Base-by-base conservation (phyloP, 2,888 invertebrate species). In the Harmothoe impar region DNA sequence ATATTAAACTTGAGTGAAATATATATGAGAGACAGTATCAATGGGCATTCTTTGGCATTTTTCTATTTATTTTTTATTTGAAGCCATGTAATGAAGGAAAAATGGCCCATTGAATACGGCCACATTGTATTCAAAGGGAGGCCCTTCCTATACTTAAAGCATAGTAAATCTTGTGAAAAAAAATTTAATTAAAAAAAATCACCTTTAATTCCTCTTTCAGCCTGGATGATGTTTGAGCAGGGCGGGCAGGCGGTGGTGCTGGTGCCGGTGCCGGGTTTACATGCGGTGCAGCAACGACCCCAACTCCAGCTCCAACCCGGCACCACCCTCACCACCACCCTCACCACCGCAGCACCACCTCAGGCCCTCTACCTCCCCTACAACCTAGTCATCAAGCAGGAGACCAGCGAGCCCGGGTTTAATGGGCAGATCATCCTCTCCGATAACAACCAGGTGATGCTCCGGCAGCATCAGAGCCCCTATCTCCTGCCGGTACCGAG, bases 371-470 rank as follows among this genome's bases (percentile, higher is more conserved):
- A 72, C 72, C 29, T 72, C 29, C 72, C 72, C 1, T 72, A 29
- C 25, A 29, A 29, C 72, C 72, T 72, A 25, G 72, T 72, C 29
- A 72, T 72, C 29, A 72, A 72, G 31, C 72, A 72, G 72, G 72
- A 72, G 17, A 23, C 72, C 20, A 29, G 1, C 3, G 25, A 29
- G 5, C 72, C 20, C 0, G 72, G 29, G 0, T 72, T 25, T 29
- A 25, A 17, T 25, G 25, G n/a, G 0, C 62, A 62, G 20, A 15
- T 62, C 7, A n/a, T 20, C 20, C 3, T n/a, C 43, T 43, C 43
- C 3, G 23, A 62, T 7, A 62, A n/a, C 3, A 62, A 62, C 20
- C 62, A 62, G n/a, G 62, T n/a, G 20, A n/a, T n/a, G 20, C 62
- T 62, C 62, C 62, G 15, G 20, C n/a, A n/a, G n/a, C n/a, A n/a